Evolutionary conservation across 2,797 vertebrate species (phyloP), one percentile per base, ranked within the genome.

Genomic region (Eulemur coronatus): DNA sequence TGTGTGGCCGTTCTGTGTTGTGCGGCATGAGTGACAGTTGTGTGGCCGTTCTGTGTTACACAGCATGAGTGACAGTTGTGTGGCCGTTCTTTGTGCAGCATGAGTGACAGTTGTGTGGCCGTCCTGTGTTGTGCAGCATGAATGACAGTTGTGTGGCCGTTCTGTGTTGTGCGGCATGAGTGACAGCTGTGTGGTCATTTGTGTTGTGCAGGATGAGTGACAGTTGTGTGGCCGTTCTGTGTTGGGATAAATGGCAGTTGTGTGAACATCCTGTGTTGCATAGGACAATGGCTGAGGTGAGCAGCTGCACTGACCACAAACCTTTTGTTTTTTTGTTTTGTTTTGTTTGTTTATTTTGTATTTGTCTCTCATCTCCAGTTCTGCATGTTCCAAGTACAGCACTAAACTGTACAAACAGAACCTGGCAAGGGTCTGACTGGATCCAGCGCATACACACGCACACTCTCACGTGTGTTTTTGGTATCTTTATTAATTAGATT

Each of bases 281-380:
- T 24, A 57, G 84, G 78, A 33, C 41, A 94, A 90, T 94, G 96
- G 97, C 79, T 97, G 89, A 96, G 97, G 97, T 95, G 98, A 97
- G 98, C 98, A 97, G 97, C 97, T 98, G 95, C 96, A 95, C 89
- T 33, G 59, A 97, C 98, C 98, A 98, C 98, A 98, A 75, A 75
- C 97, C 97, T 97, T 98, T 97, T 96, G 95, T 97, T 98, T 93
- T 92, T 89, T 98, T 97, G 81, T 97, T 96, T 95, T 97, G 96
- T 98, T 98, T 84, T 97, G 0, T 28, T 82, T 96, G 59, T 73
- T 82, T 82, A 85, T 84, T 91, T 92, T 70, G 35, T 92, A 48
- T 94, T 72, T 94, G 38, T 93, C 73, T 82, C n/a, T 97, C 86
- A 46, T 95, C 84, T 91, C 10, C 55, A 88, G 94, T 91, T 46